Percentiles rank a stretch among this genome's conserved stretches.
Evolutionary conservation across 2,113 vertebrate genomes (phyloP).

Genomic region (Lutjanus erythropterus): DNA sequence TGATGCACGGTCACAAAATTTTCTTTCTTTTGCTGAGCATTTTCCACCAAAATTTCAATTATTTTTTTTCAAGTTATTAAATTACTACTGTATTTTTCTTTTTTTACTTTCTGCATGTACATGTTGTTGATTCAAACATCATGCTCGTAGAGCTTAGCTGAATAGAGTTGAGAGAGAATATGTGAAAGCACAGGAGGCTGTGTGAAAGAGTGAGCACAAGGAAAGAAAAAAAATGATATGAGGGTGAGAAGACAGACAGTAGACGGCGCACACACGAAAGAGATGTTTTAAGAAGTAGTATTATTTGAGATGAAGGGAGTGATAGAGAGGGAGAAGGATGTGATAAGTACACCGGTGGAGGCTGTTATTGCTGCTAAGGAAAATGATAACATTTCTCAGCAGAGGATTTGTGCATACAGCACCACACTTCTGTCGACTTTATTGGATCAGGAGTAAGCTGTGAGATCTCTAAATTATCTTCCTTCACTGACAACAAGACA

Average conservation of each 20-base stretch:
- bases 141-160: background rate
- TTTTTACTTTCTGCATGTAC: background rate
- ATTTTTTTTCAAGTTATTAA: background rate
- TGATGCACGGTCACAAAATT: background rate
- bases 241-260: background rate
- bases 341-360: conserved; percentile 56
- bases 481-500: conserved; percentile 25
- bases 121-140: background rate
- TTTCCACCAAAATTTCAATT: too few species aligned
- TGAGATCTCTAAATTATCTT: conserved; percentile 51
- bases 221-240: background rate
- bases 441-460: conserved; percentile 53
- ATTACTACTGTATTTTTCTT: background rate
- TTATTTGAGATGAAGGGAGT: conserved; percentile 65
- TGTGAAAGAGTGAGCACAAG: conserved; percentile 13
- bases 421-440: conserved; percentile 52
- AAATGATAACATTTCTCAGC: conserved; percentile 68
- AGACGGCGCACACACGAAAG: conserved; percentile 28
- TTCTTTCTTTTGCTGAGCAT: background rate
- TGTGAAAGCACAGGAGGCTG: background rate
- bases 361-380: conserved; percentile 64
- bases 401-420: conserved; percentile 61
- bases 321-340: conserved; percentile 59
- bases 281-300: conserved; percentile 60
- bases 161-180: background rate